phyloP scores from a whole-genome alignment of 2,888 invertebrate species.

The Campoplex nolae region DNA sequence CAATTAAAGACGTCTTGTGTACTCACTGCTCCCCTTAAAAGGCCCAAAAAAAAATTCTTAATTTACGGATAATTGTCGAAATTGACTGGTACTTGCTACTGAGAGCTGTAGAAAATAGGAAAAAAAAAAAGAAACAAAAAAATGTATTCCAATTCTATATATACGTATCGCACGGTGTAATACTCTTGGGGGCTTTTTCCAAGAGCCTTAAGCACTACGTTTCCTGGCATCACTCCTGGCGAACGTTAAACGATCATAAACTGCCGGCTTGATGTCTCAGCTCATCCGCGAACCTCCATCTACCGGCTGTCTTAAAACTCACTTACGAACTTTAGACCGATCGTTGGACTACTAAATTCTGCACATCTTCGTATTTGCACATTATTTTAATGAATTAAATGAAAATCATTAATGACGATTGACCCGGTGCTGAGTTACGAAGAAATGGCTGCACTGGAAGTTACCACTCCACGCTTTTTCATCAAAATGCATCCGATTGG shows the following conservation, averaged over 20 bases:
- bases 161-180: constrained; percentile 7
- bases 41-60: background rate
- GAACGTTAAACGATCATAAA: constrained; percentile 69
- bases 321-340: background rate
- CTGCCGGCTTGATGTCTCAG: constrained; percentile 62
- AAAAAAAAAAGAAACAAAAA: background rate
- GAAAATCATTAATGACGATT: too few relatives aligned
- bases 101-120: background rate
- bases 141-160: background rate
- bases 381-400: too few relatives aligned
- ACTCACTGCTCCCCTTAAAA: background rate
- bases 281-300: constrained; percentile 37
- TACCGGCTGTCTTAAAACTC: constrained; percentile 4
- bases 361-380: too few relatives aligned
- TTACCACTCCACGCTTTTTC: background rate
- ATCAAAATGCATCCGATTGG: background rate
- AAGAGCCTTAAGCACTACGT: constrained; percentile 38
- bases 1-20: constrained; percentile 4
- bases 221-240: constrained; percentile 61
- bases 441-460: too few relatives aligned
- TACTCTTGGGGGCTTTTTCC: constrained; percentile 38
- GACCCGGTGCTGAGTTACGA: background rate
- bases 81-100: constrained; percentile 8
- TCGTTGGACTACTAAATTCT: background rate
- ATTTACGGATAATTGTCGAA: constrained; percentile 9